These are phyloP conservation scores for Thamnophis elegans DNA, from an alignment of 2,797 vertebrate species.

Conservation along the genomic window DNA sequence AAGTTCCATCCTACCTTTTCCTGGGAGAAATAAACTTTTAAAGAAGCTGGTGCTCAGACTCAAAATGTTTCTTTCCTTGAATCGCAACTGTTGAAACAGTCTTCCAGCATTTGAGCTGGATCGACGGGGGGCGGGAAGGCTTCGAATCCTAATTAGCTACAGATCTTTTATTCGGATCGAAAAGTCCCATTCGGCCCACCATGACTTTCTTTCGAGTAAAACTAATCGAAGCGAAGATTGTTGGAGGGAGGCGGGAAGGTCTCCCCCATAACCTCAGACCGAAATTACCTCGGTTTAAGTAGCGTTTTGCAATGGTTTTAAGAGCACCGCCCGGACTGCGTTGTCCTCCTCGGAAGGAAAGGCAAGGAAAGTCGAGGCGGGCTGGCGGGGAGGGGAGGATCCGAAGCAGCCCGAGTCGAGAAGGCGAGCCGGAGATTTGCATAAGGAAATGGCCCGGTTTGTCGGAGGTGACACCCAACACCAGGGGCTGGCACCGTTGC, in stretches of 20 bases:
- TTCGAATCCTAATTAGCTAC: not conserved
- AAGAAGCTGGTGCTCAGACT: not conserved
- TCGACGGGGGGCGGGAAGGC: rapidly evolving
- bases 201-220: not conserved
- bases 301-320: not conserved
- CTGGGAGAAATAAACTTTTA: not conserved
- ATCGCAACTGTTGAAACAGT: too few relatives aligned
- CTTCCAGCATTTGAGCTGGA: not conserved
- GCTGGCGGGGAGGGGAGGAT: not conserved
- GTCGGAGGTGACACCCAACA: not conserved
- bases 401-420: not conserved
- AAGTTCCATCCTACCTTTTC: not conserved
- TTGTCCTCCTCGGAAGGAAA: not conserved
- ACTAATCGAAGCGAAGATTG: not conserved
- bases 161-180: not conserved
- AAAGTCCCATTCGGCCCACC: not conserved
- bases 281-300: not conserved
- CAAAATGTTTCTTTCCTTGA: not conserved
- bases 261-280: not conserved
- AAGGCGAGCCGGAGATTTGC: not conserved
- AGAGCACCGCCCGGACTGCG: not conserved
- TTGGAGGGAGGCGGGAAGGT: rapidly evolving
- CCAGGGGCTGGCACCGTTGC: constrained; percentile 30
- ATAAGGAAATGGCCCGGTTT: not conserved
- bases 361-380: not conserved